Evolutionary conservation across 2,113 vertebrate genomes (phyloP), one percentile per base, ranked within the genome.

Genomic region (Indicator maculatus): DNA sequence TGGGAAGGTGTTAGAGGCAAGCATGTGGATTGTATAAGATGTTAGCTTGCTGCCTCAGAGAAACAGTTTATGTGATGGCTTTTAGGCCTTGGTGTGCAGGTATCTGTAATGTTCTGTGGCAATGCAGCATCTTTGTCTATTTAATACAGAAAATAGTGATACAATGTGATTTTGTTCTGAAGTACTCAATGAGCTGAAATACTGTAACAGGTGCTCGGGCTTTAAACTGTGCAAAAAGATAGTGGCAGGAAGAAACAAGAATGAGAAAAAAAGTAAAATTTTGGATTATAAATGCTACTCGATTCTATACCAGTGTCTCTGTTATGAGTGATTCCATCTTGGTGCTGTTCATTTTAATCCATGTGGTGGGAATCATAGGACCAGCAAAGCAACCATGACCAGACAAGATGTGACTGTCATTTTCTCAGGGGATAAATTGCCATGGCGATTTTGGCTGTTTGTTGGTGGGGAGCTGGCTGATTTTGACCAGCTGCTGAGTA

Each of bases 1-100:
- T 90, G 86, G 95, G 95, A 93, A 89, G 80, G 90, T 93, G 88
- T 95, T 78, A 61, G 8, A 92, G 90, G 50, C 83, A 65, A 77
- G 90, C 8, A 5, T 65, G 61, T 81, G 70, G 73, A 64, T 36
- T 0, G 1, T 69, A 58, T 80, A 88, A 83, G 83, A 65, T 89
- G 83, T 82, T 90, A 90, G 86, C 28, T 77, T 55, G 15, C 26
- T 90, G 70, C 80, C 90, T 92, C 53, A n/a, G 53, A 86, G 61
- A 75, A 83, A 47, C 33, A 88, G 80, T 52, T 63, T 38, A 27
- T 72, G 41, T 0, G 3, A 11, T 38, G 45, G 55, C 24, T 84
- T 78, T 87, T 72, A 11, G 39, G 33, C 11, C 2, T 21, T 75
- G 81, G 26, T 1, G 0, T 55, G 75, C 79, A 91, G 75, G 55